Conservation (phyloP, 2,888 invertebrate genomes). For the Hypselothyrea guttata region DNA sequence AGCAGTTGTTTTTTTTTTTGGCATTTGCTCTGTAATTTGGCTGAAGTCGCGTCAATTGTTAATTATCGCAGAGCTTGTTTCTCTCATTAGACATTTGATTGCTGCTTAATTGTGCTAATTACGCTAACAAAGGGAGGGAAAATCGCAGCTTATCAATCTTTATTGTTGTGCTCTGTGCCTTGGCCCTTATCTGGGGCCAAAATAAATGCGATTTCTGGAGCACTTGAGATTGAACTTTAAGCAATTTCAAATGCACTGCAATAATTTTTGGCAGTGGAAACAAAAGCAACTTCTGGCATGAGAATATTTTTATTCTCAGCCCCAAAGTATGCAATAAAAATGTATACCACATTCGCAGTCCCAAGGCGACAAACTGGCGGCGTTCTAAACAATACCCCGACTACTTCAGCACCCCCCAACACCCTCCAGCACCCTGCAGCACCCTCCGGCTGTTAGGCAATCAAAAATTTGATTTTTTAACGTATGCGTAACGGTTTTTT, state of each 20-base stretch:
- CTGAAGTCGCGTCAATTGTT: no score
- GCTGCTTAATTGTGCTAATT: conserved; percentile 17
- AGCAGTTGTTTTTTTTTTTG: no score
- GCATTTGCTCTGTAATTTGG: no score
- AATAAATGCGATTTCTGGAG: no score
- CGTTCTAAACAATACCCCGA: neutral
- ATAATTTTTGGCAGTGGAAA: no score
- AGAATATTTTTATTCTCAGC: conserved; percentile 54
- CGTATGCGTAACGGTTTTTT: conserved; percentile 70
- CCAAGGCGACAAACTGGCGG: conserved; percentile 47
- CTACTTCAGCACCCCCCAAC: neutral
- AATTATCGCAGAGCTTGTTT: neutral
- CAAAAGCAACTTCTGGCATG: neutral
- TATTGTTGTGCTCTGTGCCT: neutral
- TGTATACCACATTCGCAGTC: conserved; percentile 10
- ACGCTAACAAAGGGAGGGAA: neutral
- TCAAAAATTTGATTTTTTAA: conserved; percentile 63
- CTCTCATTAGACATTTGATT: conserved; percentile 14
- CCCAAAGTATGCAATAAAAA: conserved; percentile 64
- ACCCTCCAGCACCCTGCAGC: neutral
- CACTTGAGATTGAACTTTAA: conserved; percentile 3
- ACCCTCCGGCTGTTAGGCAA: conserved; percentile 37
- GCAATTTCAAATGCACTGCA: conserved; percentile 3
- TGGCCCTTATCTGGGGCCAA: no score
- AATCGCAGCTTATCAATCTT: conserved; percentile 5